Base-by-base conservation (phyloP, 2,888 invertebrate species). In the Spodoptera littoralis region DNA sequence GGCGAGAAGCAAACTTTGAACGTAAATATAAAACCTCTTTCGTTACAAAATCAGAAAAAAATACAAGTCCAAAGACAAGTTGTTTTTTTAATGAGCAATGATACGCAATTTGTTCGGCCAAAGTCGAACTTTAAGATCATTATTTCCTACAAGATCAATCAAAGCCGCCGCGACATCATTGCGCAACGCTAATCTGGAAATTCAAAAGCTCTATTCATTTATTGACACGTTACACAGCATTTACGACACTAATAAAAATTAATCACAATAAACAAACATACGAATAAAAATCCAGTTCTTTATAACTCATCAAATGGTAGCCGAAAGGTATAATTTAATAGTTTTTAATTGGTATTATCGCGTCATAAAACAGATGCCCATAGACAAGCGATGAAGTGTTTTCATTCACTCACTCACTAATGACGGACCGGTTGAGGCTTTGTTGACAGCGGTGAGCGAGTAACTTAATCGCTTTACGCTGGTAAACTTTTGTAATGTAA, bases 321-420 rank as follows among this genome's bases (percentile, higher is more conserved):
- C 91, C 89, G 90, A 81, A 81, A 88, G 84, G 84, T 84, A 87
- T 87, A 86, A 91, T 93, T 92, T 93, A 92, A 93, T 93, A 91
- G 92, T 90, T 93, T 93, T 94, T 94, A 94, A 94, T 94, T 94
- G 94, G 93, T 90, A 88, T 92, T 87, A 93, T 91, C 90, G 90
- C 85, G 80, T 85, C 85, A 86, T 92, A 91, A 92, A 93, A 87
- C 91, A 89, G 91, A 90, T 91, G 91, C 87, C 83, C 86, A 89
- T 88, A 90, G 92, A 88, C 88, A 89, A 88, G 80, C 84, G 87
- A 90, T 90, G 88, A 89, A 90, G 89, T 89, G 88, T 91, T 88
- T 90, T 89, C 90, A 90, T 89, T 88, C 85, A 88, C 86, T 86
- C 87, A 86, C 86, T 87, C 88, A 83, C 87, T 90, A 81, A 79